These are phyloP conservation scores for Tympanoctomys barrerae DNA, from an alignment of 2,797 vertebrate species.

Conservation along the genomic window DNA sequence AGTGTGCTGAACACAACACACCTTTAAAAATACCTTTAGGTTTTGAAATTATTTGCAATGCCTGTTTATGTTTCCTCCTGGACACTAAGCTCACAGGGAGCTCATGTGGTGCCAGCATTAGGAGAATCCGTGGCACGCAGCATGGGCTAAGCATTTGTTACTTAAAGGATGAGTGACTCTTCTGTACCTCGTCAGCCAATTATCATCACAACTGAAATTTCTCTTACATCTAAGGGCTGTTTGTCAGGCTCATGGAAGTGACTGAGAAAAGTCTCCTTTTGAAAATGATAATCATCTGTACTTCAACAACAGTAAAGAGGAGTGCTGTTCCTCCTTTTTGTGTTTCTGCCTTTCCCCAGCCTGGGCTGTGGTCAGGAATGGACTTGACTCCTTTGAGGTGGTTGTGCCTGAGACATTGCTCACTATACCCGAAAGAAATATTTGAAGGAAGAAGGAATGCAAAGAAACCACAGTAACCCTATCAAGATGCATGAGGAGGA, in stretches of 20 bases:
- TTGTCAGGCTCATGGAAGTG: neutral
- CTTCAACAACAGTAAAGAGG: neutral
- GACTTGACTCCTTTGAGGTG: fast-evolving
- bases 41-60: neutral
- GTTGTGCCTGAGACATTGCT: neutral
- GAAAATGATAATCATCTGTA: neutral
- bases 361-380: neutral
- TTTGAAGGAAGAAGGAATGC: neutral
- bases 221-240: neutral
- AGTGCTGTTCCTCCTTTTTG: neutral
- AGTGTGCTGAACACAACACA: neutral
- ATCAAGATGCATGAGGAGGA: neutral
- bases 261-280: neutral
- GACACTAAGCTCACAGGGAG: neutral
- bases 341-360: neutral
- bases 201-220: neutral
- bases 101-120: neutral
- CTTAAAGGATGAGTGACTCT: neutral
- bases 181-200: neutral
- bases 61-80: neutral
- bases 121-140: neutral
- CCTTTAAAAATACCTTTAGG: neutral
- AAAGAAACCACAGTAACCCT: neutral
- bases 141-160: neutral
- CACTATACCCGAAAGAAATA: constrained; percentile 3